These are phyloP conservation scores for Tricholauxania praeusta DNA, from an alignment of 2,888 invertebrate species.

Conservation along the genomic window DNA sequence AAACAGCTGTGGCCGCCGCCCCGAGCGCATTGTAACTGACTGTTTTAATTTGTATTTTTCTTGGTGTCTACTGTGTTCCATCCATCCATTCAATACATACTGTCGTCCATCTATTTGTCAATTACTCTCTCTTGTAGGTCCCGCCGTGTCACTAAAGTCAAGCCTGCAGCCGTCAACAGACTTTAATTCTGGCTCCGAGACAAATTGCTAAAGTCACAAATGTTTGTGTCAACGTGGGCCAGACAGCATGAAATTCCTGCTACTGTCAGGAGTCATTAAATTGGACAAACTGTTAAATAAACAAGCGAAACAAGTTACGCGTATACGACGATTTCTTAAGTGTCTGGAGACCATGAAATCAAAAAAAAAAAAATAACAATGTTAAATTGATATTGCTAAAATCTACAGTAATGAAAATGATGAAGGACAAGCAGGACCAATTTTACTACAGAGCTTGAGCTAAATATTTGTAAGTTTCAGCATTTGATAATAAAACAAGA, in stretches of 20 bases:
- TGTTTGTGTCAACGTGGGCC: constrained; percentile 38
- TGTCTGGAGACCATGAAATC: constrained; percentile 12
- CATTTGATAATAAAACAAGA: no score
- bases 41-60: no score
- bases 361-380: neutral
- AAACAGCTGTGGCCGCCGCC: no score
- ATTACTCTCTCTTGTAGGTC: neutral
- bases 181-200: constrained; percentile 11
- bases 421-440: no score
- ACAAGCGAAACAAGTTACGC: constrained; percentile 10
- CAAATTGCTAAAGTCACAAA: constrained; percentile 39
- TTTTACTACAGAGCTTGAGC: no score
- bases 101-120: constrained; percentile 11
- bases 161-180: constrained; percentile 15
- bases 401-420: no score
- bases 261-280: constrained; percentile 51
- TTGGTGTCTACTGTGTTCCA: no score
- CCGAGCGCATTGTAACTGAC: no score
- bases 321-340: neutral
- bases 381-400: no score
- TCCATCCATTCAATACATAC: no score
- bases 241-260: constrained; percentile 46
- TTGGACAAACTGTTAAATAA: constrained; percentile 44
- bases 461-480: no score
- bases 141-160: constrained; percentile 4